Evolutionary conservation across 2,888 invertebrate species (phyloP).

Genomic region (Luperina testacea): DNA sequence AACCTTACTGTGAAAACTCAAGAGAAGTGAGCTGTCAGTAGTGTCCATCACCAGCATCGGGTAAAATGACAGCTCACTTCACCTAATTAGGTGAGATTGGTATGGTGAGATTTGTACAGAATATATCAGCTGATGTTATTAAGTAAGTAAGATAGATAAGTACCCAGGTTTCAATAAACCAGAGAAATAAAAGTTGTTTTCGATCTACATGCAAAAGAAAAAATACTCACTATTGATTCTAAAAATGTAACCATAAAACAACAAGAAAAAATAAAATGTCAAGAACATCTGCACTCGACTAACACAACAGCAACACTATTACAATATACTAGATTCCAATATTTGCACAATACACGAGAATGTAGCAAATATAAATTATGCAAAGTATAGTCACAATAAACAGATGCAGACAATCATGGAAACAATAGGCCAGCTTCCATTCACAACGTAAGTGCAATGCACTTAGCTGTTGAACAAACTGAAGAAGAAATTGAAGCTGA

Average conservation of each 20-base stretch:
- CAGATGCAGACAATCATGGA: background rate
- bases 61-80: too few relatives aligned
- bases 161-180: background rate
- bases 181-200: background rate
- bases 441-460: slow-evolving; percentile 23
- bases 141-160: background rate
- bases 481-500: background rate
- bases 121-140: background rate
- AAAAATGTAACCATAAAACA: slow-evolving; percentile 4
- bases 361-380: slow-evolving; percentile 18
- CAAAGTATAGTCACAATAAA: slow-evolving; percentile 2
- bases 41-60: too few relatives aligned
- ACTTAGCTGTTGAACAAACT: slow-evolving; percentile 6
- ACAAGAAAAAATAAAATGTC: slow-evolving; percentile 4
- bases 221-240: background rate
- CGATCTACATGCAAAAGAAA: background rate
- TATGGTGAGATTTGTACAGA: too few relatives aligned
- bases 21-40: too few relatives aligned
- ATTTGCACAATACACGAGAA: background rate
- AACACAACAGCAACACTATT: slow-evolving; percentile 2
- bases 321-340: slow-evolving; percentile 7
- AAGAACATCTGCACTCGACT: background rate
- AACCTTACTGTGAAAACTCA: too few relatives aligned
- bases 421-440: slow-evolving; percentile 12
- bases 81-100: too few relatives aligned